Evolutionary conservation across 2,797 vertebrate species (phyloP).

Genomic region (Odontamblyopus lacepedii): DNA sequence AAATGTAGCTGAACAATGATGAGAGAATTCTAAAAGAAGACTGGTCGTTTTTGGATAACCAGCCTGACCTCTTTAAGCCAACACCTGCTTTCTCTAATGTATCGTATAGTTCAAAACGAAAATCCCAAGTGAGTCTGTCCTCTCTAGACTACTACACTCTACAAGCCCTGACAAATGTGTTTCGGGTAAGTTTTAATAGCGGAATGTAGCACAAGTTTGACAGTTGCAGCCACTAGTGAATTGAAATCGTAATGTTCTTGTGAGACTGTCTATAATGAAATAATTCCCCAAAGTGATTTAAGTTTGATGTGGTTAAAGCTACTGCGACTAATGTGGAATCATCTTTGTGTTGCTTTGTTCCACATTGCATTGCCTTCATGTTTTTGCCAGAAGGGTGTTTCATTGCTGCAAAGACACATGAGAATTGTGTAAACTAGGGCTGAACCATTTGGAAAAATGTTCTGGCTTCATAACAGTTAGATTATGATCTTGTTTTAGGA

Average conservation of each 20-base stretch:
- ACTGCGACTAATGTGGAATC: slow-evolving; percentile 31
- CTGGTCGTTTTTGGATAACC: not conserved
- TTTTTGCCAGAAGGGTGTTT: not conserved
- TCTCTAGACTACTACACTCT: slow-evolving; percentile 23
- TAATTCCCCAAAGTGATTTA: slow-evolving; percentile 22
- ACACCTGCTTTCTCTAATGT: slow-evolving; percentile 38
- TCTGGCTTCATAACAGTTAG: not conserved
- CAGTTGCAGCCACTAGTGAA: slow-evolving; percentile 11
- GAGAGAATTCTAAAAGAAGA: slow-evolving; percentile 20
- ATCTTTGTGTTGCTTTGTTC: slow-evolving; percentile 18
- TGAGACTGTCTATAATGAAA: slow-evolving; percentile 23
- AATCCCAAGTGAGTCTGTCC: slow-evolving; percentile 31
- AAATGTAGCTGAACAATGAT: slow-evolving; percentile 29
- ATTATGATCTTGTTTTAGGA: not conserved
- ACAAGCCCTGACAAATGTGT: slow-evolving; percentile 35
- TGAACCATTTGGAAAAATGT: not conserved
- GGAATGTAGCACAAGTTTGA: slow-evolving; percentile 18
- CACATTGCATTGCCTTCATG: slow-evolving; percentile 14
- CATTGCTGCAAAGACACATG: not conserved
- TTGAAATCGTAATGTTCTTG: slow-evolving; percentile 29
- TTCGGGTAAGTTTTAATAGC: slow-evolving; percentile 24
- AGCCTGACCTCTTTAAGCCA: slow-evolving; percentile 38
- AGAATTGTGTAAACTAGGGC: not conserved
- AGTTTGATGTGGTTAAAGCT: slow-evolving; percentile 26
- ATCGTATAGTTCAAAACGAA: slow-evolving; percentile 32